Conservation (phyloP, 2,888 invertebrate genomes). For the Pseudanteris insignis region DNA sequence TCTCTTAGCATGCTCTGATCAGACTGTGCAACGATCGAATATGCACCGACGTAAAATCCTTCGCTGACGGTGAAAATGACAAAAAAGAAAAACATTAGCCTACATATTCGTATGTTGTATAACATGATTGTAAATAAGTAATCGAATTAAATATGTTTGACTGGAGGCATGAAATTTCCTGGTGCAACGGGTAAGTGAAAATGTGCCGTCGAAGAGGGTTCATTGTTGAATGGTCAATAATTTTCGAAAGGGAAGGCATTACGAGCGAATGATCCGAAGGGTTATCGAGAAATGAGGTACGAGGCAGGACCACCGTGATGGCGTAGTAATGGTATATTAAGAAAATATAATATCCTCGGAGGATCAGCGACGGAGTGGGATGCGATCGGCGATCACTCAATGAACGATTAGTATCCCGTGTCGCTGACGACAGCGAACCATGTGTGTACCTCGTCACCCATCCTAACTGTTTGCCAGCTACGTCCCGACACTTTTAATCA, state of each 20-base stretch:
- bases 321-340: constrained; percentile 62
- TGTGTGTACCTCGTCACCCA: constrained; percentile 40
- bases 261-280: constrained; percentile 62
- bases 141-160: no score
- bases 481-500: no score
- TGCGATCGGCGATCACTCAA: constrained; percentile 58
- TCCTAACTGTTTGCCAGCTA: no score
- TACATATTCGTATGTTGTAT: no score
- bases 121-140: no score
- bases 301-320: constrained; percentile 64
- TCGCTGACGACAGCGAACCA: constrained; percentile 52
- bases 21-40: no score
- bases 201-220: constrained; percentile 49
- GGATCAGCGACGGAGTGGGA: constrained; percentile 48
- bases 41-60: no score
- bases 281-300: constrained; percentile 54
- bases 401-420: constrained; percentile 65
- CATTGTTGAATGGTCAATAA: constrained; percentile 61
- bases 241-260: constrained; percentile 65
- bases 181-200: constrained; percentile 8
- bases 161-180: no score
- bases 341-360: constrained; percentile 52
- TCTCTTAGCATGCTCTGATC: no score
- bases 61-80: no score
- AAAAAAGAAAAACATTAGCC: no score